Evolutionary conservation across 2,113 vertebrate genomes (phyloP).

Genomic region (Polypterus bichir): DNA sequence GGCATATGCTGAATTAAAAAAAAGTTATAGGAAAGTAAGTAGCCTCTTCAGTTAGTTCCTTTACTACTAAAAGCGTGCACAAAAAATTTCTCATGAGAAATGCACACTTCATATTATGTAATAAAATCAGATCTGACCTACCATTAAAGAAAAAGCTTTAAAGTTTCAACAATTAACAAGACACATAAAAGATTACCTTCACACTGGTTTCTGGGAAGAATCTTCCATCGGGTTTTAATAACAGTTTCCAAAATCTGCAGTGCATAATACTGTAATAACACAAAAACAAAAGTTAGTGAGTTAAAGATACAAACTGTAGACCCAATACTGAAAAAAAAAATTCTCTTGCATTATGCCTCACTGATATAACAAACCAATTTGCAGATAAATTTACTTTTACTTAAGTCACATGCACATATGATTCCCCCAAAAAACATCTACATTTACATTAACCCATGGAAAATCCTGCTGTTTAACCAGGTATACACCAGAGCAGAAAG

Average conservation of each 20-base stretch:
- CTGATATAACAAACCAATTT: background rate
- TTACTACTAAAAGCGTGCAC: no score
- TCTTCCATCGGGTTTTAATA: slow-evolving; percentile 98
- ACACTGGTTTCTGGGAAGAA: slow-evolving; percentile 90
- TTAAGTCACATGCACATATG: slow-evolving; percentile 57
- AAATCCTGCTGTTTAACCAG: slow-evolving; percentile 83
- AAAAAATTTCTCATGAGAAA: no score
- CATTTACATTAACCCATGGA: slow-evolving; percentile 38
- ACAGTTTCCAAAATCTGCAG: slow-evolving; percentile 95
- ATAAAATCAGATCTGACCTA: background rate
- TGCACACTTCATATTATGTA: background rate
- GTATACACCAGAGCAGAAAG: slow-evolving; percentile 67
- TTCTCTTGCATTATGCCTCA: slow-evolving; percentile 7
- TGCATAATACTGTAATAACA: slow-evolving; percentile 91
- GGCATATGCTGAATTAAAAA: no score
- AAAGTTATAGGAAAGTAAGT: no score
- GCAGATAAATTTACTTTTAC: slow-evolving; percentile 29
- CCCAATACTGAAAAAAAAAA: background rate
- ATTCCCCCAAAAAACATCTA: slow-evolving; percentile 33
- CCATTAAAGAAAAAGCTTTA: background rate
- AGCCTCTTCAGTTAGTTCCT: no score
- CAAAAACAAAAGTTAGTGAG: slow-evolving; percentile 22
- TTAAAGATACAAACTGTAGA: background rate
- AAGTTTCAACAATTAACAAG: no score
- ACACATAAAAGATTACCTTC: slow-evolving; percentile 61